Conservation (phyloP, 2,113 vertebrate species). For the Cephalopterus ornatus region DNA sequence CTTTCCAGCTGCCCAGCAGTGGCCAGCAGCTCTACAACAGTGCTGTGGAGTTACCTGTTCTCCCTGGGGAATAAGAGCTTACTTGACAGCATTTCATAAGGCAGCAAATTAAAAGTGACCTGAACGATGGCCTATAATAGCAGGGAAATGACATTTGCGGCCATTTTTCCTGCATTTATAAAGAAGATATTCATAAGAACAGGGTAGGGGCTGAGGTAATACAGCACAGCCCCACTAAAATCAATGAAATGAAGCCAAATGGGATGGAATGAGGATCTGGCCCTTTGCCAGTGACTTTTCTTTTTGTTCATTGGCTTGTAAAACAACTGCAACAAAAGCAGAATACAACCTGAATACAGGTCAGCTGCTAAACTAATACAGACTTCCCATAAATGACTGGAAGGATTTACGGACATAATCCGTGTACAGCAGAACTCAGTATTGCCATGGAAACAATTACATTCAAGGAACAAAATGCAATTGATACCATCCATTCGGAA, state of each 20-base stretch:
- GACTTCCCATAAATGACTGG: neutral
- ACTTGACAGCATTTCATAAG: neutral
- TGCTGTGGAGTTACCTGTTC: neutral
- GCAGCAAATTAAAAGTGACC: neutral
- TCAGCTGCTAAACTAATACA: slow-evolving; percentile 26
- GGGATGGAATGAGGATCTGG: neutral
- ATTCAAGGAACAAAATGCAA: slow-evolving; percentile 21
- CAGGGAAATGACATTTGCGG: neutral
- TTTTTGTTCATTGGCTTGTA: neutral
- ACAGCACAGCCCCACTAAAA: neutral
- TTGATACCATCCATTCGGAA: slow-evolving; percentile 22
- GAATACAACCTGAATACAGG: slow-evolving; percentile 26
- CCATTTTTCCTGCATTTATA: neutral
- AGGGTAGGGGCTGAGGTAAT: neutral
- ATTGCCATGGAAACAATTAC: slow-evolving; percentile 52
- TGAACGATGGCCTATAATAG: neutral
- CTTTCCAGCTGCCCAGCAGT: neutral
- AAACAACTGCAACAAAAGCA: neutral
- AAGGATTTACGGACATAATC: slow-evolving; percentile 5
- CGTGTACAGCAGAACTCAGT: neutral
- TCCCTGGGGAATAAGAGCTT: neutral
- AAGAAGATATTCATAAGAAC: neutral
- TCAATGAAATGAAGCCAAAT: neutral
- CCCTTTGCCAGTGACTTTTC: neutral
- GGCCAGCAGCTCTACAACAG: neutral